phyloP scores from a whole-genome alignment of 2,113 vertebrate species.

The Protobothrops mucrosquamatus region DNA sequence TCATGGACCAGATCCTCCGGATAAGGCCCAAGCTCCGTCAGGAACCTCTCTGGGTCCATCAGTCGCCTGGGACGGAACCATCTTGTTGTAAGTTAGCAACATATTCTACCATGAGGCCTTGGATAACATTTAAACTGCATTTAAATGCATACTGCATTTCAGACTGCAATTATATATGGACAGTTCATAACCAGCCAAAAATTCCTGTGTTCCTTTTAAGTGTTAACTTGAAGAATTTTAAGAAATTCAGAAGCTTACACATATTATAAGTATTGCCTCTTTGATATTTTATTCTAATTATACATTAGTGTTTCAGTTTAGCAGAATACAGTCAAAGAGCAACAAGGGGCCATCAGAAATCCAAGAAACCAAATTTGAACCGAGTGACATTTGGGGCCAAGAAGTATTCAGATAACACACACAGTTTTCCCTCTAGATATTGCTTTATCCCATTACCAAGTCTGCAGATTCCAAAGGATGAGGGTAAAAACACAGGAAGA shows the following conservation, averaged over 20 bases:
- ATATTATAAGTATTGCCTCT: not conserved
- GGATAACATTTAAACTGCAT: not conserved
- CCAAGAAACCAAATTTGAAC: not conserved
- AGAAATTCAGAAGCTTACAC: not conserved
- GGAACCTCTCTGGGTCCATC: too few relatives aligned
- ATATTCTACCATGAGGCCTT: not conserved
- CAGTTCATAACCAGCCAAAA: not conserved
- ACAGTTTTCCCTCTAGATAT: not conserved
- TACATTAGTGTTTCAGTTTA: not conserved
- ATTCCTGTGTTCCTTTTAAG: not conserved
- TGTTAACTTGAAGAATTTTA: not conserved
- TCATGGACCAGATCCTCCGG: too few relatives aligned
- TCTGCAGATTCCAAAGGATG: not conserved
- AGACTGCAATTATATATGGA: not conserved
- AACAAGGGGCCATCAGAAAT: not conserved
- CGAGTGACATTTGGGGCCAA: not conserved
- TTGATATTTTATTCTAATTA: not conserved
- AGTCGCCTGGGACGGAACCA: too few relatives aligned
- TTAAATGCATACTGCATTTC: not conserved
- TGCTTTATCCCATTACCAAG: not conserved
- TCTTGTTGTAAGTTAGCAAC: not conserved
- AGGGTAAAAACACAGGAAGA: not conserved
- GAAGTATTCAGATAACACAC: not conserved
- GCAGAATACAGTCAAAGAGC: not conserved
- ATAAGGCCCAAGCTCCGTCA: too few relatives aligned